Percentiles rank a stretch among this genome's conserved stretches.
phyloP scores from a whole-genome alignment of 2,113 vertebrate species.

The Calypte anna region DNA sequence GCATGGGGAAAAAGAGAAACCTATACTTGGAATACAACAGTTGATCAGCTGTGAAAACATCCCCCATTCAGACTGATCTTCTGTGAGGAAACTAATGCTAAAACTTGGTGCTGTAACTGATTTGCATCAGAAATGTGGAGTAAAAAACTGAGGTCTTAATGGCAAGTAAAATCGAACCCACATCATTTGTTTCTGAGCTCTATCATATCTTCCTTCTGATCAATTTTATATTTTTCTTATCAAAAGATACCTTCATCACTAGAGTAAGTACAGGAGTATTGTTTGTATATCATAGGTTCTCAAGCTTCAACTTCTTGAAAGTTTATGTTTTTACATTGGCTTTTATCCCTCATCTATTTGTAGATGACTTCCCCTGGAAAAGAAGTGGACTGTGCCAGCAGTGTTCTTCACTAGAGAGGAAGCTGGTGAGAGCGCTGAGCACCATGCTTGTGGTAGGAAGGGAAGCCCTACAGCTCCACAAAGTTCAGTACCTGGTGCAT shows the following conservation, averaged over 20 bases:
- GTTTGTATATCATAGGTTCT: neutral
- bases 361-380: neutral
- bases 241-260: neutral
- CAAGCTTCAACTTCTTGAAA: neutral
- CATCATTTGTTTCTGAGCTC: neutral
- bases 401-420: neutral
- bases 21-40: neutral
- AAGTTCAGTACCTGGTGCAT: neutral
- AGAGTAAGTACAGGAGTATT: neutral
- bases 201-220: neutral
- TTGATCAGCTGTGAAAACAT: neutral
- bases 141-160: neutral
- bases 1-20: neutral
- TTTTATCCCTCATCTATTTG: neutral
- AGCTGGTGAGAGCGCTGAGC: accelerated
- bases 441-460: neutral
- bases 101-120: neutral
- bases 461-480: neutral
- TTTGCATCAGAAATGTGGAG: neutral
- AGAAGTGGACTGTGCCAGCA: neutral
- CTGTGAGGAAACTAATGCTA: neutral
- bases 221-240: neutral
- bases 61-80: neutral
- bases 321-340: neutral
- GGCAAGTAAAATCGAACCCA: neutral